Evolutionary conservation across 2,888 invertebrate genomes (phyloP).

Genomic region (Acanthacorydalis orientalis): DNA sequence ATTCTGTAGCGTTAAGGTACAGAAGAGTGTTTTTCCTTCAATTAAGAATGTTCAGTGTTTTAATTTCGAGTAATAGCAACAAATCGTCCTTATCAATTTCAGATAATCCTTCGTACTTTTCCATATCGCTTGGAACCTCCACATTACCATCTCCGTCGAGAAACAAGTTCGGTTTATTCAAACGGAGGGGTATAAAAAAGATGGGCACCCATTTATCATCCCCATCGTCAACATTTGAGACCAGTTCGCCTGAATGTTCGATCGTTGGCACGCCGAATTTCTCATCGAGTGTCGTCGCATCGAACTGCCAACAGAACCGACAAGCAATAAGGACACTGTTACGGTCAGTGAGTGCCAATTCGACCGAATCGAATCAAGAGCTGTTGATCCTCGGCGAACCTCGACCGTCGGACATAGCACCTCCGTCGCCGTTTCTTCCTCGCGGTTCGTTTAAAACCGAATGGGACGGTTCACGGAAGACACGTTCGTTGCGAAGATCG

Average conservation of each 20-base stretch:
- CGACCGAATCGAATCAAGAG: constrained; percentile 40
- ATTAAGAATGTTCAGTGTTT: too few relatives aligned
- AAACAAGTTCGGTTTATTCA: not conserved
- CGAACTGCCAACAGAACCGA: constrained; percentile 9
- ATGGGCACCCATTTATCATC: constrained; percentile 12
- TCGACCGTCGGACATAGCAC: constrained; percentile 50
- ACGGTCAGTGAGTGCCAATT: constrained; percentile 47
- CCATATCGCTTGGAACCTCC: constrained; percentile 34
- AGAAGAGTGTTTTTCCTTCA: too few relatives aligned
- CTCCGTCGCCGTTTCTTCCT: constrained; percentile 13
- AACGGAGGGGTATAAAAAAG: constrained; percentile 9
- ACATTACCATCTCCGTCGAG: constrained; percentile 9
- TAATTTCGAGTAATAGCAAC: not conserved
- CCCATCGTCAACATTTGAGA: constrained; percentile 15
- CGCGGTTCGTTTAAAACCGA: not conserved
- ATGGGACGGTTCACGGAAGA: not conserved
- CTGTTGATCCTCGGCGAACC: constrained; percentile 53
- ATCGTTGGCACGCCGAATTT: constrained; percentile 1
- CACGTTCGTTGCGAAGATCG: not conserved
- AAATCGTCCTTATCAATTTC: constrained; percentile 28
- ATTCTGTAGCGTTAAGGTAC: too few relatives aligned
- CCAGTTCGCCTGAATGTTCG: constrained; percentile 9
- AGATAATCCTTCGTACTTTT: constrained; percentile 69
- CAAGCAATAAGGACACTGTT: constrained; percentile 34
- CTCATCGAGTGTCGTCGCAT: constrained; percentile 11